These are phyloP conservation scores for Ctenopoma kingsleyae DNA, from an alignment of 2,797 vertebrate genomes.

Conservation along the genomic window DNA sequence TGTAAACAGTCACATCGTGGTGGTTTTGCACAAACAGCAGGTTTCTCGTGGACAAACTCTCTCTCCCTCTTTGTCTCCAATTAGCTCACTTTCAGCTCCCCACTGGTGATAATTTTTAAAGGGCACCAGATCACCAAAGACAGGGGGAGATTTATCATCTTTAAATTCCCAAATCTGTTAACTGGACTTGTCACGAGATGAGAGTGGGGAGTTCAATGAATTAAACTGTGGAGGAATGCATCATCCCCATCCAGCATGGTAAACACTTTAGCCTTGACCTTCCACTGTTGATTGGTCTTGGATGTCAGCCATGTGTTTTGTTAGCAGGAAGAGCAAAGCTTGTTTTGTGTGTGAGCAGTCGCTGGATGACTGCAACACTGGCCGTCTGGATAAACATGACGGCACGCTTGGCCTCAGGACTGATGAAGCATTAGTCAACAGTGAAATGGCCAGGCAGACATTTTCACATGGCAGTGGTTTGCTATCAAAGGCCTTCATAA, in stretches of 20 bases:
- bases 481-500: slow-evolving; percentile 19
- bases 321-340: slow-evolving; percentile 34
- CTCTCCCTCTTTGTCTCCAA: slow-evolving; percentile 50
- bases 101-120: slow-evolving; percentile 38
- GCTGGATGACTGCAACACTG: slow-evolving; percentile 43
- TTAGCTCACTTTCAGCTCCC: slow-evolving; percentile 59
- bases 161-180: slow-evolving; percentile 50
- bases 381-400: slow-evolving; percentile 43
- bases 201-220: slow-evolving; percentile 20
- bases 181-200: slow-evolving; percentile 24
- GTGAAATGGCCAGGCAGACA: slow-evolving; percentile 25
- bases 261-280: slow-evolving; percentile 63
- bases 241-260: slow-evolving; percentile 37
- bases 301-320: slow-evolving; percentile 50
- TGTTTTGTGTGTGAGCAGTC: slow-evolving; percentile 36
- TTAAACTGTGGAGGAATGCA: slow-evolving; percentile 35
- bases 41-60: slow-evolving; percentile 39
- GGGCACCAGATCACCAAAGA: slow-evolving; percentile 44
- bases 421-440: slow-evolving; percentile 53
- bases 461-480: slow-evolving; percentile 33
- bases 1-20: slow-evolving; percentile 53
- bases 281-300: slow-evolving; percentile 53
- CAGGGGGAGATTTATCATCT: slow-evolving; percentile 38
- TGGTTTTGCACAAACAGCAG: slow-evolving; percentile 58
- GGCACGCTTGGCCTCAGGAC: slow-evolving; percentile 44